Conservation (phyloP, 2,888 invertebrate species). For the Rhagium mordax region DNA sequence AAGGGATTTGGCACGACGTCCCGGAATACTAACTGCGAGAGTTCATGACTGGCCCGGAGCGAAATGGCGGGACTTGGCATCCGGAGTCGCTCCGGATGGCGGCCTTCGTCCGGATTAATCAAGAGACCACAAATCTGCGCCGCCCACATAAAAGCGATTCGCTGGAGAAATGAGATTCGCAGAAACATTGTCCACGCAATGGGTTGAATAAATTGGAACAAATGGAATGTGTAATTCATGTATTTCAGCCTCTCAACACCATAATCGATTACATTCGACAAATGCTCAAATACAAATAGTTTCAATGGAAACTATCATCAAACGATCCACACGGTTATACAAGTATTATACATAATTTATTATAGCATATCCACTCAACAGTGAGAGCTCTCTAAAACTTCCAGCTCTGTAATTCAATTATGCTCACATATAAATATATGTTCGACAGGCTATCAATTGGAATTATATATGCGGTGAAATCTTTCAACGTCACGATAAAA, state of each 20-base stretch:
- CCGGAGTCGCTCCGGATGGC: constrained; percentile 59
- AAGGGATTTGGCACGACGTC: constrained; percentile 55
- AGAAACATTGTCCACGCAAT: constrained; percentile 61
- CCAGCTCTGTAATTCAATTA: constrained; percentile 27
- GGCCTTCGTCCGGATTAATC: constrained; percentile 64
- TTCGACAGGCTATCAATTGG: constrained; percentile 17
- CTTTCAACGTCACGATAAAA: constrained; percentile 21
- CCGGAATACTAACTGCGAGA: constrained; percentile 55
- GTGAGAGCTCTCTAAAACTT: constrained; percentile 29
- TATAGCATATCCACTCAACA: constrained; percentile 26
- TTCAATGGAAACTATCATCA: constrained; percentile 28
- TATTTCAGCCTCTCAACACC: constrained; percentile 37
- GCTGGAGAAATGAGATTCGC: constrained; percentile 59
- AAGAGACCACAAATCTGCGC: constrained; percentile 68
- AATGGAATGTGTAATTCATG: constrained; percentile 60
- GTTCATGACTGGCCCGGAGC: constrained; percentile 44
- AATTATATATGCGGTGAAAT: constrained; percentile 13
- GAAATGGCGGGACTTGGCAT: constrained; percentile 58
- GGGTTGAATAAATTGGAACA: constrained; percentile 55
- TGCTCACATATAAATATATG: constrained; percentile 22
- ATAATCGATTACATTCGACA: constrained; percentile 46
- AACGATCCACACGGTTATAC: constrained; percentile 24
- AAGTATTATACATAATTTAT: constrained; percentile 35
- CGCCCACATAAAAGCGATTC: constrained; percentile 66
- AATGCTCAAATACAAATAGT: constrained; percentile 41